Conservation (phyloP, 2,797 vertebrate genomes). For the Anguilla pacifica region DNA sequence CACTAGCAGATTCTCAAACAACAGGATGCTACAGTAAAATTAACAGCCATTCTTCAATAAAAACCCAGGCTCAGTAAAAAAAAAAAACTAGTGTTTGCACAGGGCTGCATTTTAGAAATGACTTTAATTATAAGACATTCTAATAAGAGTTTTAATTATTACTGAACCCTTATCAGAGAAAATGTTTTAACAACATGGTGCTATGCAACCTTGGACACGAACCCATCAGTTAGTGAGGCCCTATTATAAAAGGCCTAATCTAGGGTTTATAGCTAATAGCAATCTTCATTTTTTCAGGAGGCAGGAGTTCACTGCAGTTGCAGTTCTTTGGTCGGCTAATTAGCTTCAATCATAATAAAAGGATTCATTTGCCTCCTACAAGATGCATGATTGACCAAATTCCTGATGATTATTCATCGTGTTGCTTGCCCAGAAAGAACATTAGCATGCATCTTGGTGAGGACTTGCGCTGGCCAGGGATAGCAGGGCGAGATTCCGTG, state of each 20-base stretch:
- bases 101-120: background rate
- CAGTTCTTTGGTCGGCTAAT: slow-evolving; percentile 4
- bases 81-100: background rate
- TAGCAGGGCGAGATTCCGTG: background rate
- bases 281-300: background rate
- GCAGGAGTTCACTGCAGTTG: slow-evolving; percentile 5
- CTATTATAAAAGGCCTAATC: slow-evolving; percentile 1
- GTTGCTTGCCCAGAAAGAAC: background rate
- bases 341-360: slow-evolving; percentile 15
- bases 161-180: background rate
- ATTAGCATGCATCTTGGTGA: background rate
- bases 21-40: background rate
- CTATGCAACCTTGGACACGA: background rate
- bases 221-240: slow-evolving; percentile 5
- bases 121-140: slow-evolving; percentile 12
- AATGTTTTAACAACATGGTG: background rate
- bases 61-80: background rate
- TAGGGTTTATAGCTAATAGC: background rate
- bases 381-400: slow-evolving; percentile 9
- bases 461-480: background rate
- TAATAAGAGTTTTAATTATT: slow-evolving; percentile 1
- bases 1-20: background rate
- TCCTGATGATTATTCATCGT: background rate
- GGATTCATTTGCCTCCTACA: slow-evolving; percentile 1
- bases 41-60: background rate